Conservation (phyloP, 2,888 invertebrate genomes). For the Yponomeuta evonymella region DNA sequence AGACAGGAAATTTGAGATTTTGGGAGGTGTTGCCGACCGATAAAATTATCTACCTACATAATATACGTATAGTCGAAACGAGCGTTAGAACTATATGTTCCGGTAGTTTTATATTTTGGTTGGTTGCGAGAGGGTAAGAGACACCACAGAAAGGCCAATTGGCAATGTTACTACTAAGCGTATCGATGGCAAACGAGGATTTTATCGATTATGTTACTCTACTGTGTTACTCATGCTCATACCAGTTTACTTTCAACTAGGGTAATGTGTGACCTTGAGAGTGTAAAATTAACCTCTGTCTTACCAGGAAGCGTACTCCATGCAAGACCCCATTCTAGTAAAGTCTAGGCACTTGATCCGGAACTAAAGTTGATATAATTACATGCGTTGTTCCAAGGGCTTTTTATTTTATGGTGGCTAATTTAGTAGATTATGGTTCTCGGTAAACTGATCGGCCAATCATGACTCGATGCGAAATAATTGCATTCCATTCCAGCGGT, state of each 20-base stretch:
- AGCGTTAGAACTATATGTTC: no score
- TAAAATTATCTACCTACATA: no score
- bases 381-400: background rate
- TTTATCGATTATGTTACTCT: background rate
- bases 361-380: background rate
- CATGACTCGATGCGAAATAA: slow-evolving; percentile 10
- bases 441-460: slow-evolving; percentile 2
- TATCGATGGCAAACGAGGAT: background rate
- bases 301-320: background rate
- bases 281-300: background rate
- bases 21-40: no score
- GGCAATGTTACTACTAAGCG: no score
- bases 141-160: no score
- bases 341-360: background rate
- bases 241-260: background rate
- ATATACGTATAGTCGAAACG: no score
- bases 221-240: background rate
- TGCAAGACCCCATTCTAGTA: background rate
- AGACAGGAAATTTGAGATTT: no score
- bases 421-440: background rate
- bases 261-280: background rate
- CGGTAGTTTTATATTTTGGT: no score
- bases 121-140: no score
- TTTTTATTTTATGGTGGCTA: background rate
- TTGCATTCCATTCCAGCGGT: slow-evolving; percentile 11